Conservation (phyloP, 92 coral and sea anemone species). For the Plumapathes pennacea region DNA sequence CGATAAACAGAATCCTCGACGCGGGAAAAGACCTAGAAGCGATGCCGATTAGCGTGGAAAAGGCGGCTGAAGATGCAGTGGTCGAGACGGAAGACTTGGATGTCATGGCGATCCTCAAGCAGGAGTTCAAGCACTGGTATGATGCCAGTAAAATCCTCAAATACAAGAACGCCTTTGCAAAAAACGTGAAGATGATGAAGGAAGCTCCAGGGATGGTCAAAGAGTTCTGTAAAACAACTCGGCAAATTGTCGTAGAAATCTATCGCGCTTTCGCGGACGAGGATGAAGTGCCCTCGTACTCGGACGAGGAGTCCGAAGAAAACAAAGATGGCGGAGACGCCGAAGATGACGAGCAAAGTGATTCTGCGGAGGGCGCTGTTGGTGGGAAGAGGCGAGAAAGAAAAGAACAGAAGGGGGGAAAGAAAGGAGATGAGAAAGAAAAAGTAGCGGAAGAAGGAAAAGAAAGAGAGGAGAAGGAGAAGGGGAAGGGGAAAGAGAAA, state of each 20-base stretch:
- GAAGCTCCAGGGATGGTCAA: conserved; percentile 66
- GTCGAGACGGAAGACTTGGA: conserved; percentile 45
- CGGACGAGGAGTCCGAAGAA: conserved; percentile 39
- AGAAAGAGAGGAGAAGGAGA: neutral
- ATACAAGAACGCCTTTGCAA: conserved; percentile 42
- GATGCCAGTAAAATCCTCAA: conserved; percentile 51
- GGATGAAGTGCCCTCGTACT: conserved; percentile 28
- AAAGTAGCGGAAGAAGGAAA: conserved; percentile 1
- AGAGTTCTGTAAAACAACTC: conserved; percentile 60
- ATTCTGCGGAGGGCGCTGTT: neutral
- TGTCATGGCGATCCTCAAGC: conserved; percentile 38
- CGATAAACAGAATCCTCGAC: conserved; percentile 51
- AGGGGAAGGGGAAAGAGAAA: conserved; percentile 9
- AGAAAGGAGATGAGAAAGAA: neutral
- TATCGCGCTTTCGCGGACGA: conserved; percentile 54
- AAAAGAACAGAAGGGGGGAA: conserved; percentile 8
- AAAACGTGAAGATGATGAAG: conserved; percentile 53
- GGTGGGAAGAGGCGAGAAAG: neutral
- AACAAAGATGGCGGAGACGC: conserved; percentile 6
- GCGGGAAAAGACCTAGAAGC: conserved; percentile 50
- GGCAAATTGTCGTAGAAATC: conserved; percentile 45
- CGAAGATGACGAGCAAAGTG: conserved; percentile 4
- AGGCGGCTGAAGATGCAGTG: conserved; percentile 49
- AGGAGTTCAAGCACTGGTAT: conserved; percentile 48
- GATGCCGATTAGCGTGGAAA: conserved; percentile 55